phyloP scores from a whole-genome alignment of 2,797 vertebrate genomes.

The Semotilus atromaculatus region DNA sequence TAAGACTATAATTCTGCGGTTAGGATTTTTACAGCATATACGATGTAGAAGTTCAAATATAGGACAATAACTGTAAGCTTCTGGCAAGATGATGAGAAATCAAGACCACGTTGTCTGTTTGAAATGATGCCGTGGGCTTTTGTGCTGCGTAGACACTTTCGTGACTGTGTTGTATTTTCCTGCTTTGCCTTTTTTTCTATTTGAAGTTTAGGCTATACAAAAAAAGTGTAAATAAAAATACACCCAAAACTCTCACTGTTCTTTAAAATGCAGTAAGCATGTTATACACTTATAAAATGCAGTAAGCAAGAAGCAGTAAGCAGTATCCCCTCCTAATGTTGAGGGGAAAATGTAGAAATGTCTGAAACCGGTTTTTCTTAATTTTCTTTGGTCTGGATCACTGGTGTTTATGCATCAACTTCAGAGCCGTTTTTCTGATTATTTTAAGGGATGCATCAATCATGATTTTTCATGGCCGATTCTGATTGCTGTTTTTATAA shows the following conservation, averaged over 20 bases:
- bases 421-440: neutral
- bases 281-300: too few relatives aligned
- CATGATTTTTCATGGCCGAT: too few relatives aligned
- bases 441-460: neutral
- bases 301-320: too few relatives aligned
- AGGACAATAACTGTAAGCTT: constrained; percentile 6
- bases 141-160: neutral
- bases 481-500: too few relatives aligned
- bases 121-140: neutral
- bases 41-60: constrained; percentile 13
- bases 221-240: neutral
- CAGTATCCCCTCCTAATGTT: neutral
- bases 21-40: constrained; percentile 8
- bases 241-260: neutral
- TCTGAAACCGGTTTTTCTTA: constrained; percentile 5
- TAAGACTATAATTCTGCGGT: constrained; percentile 21
- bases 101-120: neutral
- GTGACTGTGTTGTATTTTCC: neutral
- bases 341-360: neutral
- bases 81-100: neutral
- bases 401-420: neutral
- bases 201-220: too few relatives aligned
- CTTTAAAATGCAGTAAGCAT: neutral
- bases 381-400: neutral
- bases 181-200: neutral